Conservation (phyloP, 2,797 vertebrate genomes). For the Acanthornis magna region DNA sequence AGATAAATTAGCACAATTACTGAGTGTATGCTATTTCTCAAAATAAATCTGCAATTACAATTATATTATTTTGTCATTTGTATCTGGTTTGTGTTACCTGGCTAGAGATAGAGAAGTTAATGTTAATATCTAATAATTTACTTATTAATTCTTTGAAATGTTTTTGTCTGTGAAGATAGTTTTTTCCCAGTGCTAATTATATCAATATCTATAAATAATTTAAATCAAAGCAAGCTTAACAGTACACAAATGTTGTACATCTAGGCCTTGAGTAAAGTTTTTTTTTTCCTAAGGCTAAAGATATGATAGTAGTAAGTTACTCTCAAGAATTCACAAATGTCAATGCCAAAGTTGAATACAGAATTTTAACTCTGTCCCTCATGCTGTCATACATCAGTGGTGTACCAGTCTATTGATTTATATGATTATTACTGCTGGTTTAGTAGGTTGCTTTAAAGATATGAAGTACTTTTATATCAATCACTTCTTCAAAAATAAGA, state of each 20-base stretch:
- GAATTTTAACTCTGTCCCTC: not conserved
- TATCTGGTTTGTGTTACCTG: not conserved
- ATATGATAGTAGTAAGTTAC: not conserved
- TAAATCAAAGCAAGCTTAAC: not conserved
- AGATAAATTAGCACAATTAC: not conserved
- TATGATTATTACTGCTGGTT: constrained; percentile 5
- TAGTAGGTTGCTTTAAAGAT: constrained; percentile 22
- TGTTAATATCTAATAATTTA: not conserved
- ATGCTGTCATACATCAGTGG: not conserved
- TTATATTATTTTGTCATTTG: not conserved
- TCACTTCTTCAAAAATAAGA: not conserved
- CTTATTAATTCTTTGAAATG: not conserved
- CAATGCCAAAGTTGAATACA: not conserved
- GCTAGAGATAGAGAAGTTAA: not conserved
- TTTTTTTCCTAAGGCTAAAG: not conserved
- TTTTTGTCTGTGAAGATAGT: not conserved
- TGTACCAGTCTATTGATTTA: not conserved
- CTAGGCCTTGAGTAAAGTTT: not conserved
- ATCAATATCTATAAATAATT: constrained; percentile 4
- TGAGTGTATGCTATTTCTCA: not conserved
- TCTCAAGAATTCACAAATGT: not conserved
- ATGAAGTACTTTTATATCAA: not conserved
- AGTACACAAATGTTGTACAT: not conserved
- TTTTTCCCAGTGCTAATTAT: constrained; percentile 1
- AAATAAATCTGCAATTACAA: not conserved